Conservation (phyloP, 2,888 invertebrate genomes). For the Dasysyrphus tricinctus region DNA sequence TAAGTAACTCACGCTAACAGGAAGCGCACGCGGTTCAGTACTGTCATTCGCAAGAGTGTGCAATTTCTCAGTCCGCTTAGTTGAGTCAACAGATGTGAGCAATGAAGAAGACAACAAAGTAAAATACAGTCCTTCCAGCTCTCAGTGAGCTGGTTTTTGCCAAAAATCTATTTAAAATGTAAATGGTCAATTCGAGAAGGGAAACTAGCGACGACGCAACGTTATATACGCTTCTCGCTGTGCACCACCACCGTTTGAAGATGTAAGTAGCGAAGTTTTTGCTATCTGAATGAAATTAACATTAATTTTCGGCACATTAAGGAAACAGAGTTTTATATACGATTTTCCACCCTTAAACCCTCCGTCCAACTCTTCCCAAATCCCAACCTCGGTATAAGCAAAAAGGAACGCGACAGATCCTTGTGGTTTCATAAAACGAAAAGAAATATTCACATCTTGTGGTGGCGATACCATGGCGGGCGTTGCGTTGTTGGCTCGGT, state of each 20-base stretch:
- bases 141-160: constrained; percentile 30
- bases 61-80: constrained; percentile 41
- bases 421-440: constrained; percentile 72
- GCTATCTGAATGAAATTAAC: constrained; percentile 76
- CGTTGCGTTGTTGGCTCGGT: background rate
- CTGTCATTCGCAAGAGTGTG: constrained; percentile 48
- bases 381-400: background rate
- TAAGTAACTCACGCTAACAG: background rate
- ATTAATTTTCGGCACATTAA: constrained; percentile 75
- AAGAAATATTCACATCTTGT: constrained; percentile 72
- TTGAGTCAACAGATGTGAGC: constrained; percentile 65
- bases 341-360: constrained; percentile 40
- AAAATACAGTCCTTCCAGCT: constrained; percentile 25
- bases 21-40: constrained; percentile 17
- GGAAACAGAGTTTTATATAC: constrained; percentile 64
- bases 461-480: constrained; percentile 33
- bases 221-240: constrained; percentile 22
- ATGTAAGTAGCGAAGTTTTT: constrained; percentile 72
- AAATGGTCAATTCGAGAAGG: constrained; percentile 67
- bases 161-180: constrained; percentile 72
- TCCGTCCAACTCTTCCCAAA: background rate
- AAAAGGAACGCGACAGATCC: constrained; percentile 39
- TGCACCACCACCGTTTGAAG: constrained; percentile 57
- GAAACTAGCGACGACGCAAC: constrained; percentile 10
- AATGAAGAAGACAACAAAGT: constrained; percentile 62